These are phyloP conservation scores for Carollia perspicillata DNA, from an alignment of 2,113 vertebrate genomes.

Conservation along the genomic window DNA sequence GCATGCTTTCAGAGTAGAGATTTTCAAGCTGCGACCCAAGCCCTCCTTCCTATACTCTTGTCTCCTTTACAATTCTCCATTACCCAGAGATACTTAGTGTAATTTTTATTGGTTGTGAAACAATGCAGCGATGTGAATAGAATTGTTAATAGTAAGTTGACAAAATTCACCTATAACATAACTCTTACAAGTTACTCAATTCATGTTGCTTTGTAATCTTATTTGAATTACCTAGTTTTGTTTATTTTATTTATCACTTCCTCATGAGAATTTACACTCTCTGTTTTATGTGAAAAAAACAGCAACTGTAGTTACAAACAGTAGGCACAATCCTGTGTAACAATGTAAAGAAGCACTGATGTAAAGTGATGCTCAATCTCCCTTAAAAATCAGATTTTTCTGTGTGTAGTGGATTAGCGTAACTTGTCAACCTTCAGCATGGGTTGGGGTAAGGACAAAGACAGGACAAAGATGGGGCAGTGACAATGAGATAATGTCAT, in stretches of 20 bases:
- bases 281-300: neutral
- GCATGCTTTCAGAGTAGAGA: neutral
- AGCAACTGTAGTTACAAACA: neutral
- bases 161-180: neutral
- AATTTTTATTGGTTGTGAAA: neutral
- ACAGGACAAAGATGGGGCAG: neutral
- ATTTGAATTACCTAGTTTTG: neutral
- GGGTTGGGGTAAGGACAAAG: accelerated
- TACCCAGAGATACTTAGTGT: neutral
- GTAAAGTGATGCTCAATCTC: neutral
- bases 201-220: neutral
- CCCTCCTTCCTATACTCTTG: neutral
- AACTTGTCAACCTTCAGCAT: neutral
- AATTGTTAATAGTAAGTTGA: neutral
- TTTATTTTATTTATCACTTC: slow-evolving; percentile 15
- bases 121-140: neutral
- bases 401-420: no score
- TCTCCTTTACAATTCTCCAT: neutral
- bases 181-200: neutral
- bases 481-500: neutral
- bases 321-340: neutral
- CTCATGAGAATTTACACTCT: neutral
- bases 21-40: neutral
- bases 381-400: neutral
- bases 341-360: neutral